These are phyloP conservation scores for Gymnorhina tibicen DNA, from an alignment of 2,113 vertebrate genomes.

Conservation along the genomic window DNA sequence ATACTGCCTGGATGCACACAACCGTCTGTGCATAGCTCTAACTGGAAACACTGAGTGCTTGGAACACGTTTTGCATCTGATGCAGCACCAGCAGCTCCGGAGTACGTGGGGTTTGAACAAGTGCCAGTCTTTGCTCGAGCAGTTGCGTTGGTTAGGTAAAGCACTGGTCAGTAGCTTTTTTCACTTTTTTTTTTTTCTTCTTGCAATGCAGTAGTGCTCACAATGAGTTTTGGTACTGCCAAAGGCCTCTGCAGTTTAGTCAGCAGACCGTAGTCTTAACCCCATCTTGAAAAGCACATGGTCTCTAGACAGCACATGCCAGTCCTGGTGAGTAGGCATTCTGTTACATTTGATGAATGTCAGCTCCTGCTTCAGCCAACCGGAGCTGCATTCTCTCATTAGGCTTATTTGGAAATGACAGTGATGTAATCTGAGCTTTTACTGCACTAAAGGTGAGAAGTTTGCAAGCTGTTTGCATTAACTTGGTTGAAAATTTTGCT, in stretches of 20 bases:
- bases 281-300: conserved; percentile 76
- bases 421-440: conserved; percentile 58
- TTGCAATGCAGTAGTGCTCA: conserved; percentile 75
- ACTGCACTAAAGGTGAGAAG: conserved; percentile 69
- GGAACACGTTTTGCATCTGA: conserved; percentile 50
- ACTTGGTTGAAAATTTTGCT: conserved; percentile 75
- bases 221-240: conserved; percentile 71
- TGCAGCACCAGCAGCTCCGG: conserved; percentile 66
- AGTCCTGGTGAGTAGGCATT: conserved; percentile 80
- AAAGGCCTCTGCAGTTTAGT: conserved; percentile 76
- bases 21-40: conserved; percentile 37
- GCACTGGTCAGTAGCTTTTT: conserved; percentile 68
- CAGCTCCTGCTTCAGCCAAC: conserved; percentile 66
- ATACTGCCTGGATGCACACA: conserved; percentile 44
- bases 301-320: conserved; percentile 78
- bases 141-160: conserved; percentile 69
- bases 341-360: conserved; percentile 63
- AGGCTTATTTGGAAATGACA: conserved; percentile 70
- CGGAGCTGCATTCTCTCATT: conserved; percentile 59
- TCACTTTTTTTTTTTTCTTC: conserved; percentile 66
- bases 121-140: conserved; percentile 53
- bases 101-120: conserved; percentile 43
- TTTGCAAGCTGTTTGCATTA: conserved; percentile 70
- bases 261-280: conserved; percentile 76
- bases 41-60: conserved; percentile 35